phyloP scores from a whole-genome alignment of 2,797 vertebrate genomes.

The Apodemus agrarius region DNA sequence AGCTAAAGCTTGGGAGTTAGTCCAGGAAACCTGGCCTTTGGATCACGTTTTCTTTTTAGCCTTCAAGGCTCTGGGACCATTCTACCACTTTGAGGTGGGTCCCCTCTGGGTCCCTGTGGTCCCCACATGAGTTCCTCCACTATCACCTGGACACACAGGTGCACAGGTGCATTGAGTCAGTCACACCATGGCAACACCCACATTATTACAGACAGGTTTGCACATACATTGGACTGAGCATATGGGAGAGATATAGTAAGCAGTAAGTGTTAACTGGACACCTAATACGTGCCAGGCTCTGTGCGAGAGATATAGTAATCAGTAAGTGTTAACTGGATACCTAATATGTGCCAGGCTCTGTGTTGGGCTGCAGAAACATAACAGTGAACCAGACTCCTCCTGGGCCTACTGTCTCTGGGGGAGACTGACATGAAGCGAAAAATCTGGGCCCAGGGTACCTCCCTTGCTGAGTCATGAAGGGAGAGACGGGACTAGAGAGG shows the following conservation, averaged over 20 bases:
- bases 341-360: neutral
- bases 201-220: neutral
- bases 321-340: neutral
- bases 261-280: neutral
- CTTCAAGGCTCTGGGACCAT: too few species aligned
- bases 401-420: neutral
- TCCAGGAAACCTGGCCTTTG: neutral
- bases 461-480: neutral
- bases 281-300: neutral
- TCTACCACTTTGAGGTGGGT: too few species aligned
- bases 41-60: too few species aligned
- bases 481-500: neutral
- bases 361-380: neutral
- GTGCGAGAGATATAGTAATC: neutral
- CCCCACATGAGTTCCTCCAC: neutral
- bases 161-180: rapidly evolving
- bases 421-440: neutral
- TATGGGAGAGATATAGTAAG: neutral
- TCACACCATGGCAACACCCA: neutral
- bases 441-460: neutral
- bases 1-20: neutral
- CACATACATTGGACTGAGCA: neutral
- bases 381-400: neutral
- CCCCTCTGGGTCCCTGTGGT: neutral
- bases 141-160: rapidly evolving